These are phyloP conservation scores for Brachypalpus laphriformis DNA, from an alignment of 2,888 invertebrate genomes.

Conservation along the genomic window DNA sequence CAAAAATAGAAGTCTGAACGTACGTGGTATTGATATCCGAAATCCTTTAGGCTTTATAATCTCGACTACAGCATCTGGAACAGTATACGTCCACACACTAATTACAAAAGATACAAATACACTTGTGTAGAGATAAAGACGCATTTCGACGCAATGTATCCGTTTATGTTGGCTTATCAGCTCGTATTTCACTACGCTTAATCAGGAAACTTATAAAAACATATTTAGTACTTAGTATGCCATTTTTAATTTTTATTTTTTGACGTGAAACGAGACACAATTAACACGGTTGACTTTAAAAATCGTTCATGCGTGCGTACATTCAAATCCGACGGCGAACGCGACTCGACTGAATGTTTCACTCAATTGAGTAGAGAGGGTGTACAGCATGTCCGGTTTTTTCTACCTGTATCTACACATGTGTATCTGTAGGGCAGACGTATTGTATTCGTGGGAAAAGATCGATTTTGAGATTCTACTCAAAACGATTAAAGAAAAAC, in stretches of 20 bases:
- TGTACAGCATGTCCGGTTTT: not conserved
- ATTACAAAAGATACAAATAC: not conserved
- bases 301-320: not conserved
- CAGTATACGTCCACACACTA: conserved; percentile 33
- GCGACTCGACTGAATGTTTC: not conserved
- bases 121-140: not conserved
- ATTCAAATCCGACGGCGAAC: not conserved
- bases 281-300: not conserved
- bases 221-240: not conserved
- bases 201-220: not conserved
- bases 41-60: conserved; percentile 72
- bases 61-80: conserved; percentile 68
- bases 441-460: too few species aligned
- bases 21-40: conserved; percentile 73
- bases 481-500: too few species aligned
- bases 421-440: too few species aligned
- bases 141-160: conserved; percentile 11
- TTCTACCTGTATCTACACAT: too few species aligned
- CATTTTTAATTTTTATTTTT: too few species aligned
- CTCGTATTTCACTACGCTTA: conserved; percentile 84
- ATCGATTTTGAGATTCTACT: too few species aligned
- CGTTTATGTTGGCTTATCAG: conserved; percentile 89
- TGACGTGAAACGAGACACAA: too few species aligned
- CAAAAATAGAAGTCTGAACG: not conserved
- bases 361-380: not conserved